Percentiles rank a stretch among this genome's conserved stretches.
Conservation (phyloP, 2,888 invertebrate genomes). For the Sclerodermus sp. region DNA sequence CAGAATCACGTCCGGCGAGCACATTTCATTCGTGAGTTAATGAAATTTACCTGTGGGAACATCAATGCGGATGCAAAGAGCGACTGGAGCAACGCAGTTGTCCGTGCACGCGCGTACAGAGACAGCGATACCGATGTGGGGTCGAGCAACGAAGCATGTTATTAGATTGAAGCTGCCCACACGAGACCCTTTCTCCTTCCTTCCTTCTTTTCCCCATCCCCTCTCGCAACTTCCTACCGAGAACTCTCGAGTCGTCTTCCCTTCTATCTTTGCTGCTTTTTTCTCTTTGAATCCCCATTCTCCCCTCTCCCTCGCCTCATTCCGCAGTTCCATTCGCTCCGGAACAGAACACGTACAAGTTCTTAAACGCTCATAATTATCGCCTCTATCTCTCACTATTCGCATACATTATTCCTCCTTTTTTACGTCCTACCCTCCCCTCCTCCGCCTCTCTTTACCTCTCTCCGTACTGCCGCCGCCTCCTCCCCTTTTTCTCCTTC, state of each 20-base stretch:
- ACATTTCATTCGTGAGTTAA: constrained; percentile 12
- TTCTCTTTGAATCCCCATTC: neutral
- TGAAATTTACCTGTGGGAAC: constrained; percentile 12
- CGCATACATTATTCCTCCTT: constrained; percentile 40
- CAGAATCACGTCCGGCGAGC: neutral
- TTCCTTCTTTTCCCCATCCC: neutral
- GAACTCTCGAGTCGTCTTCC: neutral
- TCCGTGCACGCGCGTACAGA: no score
- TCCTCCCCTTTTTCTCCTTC: constrained; percentile 18
- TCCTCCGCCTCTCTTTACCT: constrained; percentile 10
- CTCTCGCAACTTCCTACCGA: constrained; percentile 5
- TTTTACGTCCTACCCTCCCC: constrained; percentile 3
- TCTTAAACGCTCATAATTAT: constrained; percentile 50
- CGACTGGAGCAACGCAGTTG: no score
- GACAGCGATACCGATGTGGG: constrained; percentile 10
- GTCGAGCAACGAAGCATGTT: constrained; percentile 38
- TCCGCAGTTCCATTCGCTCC: neutral
- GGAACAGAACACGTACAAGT: constrained; percentile 14
- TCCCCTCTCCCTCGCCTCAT: constrained; percentile 5
- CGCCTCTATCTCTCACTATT: constrained; percentile 41
- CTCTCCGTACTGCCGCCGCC: constrained; percentile 8
- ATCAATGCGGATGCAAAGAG: neutral
- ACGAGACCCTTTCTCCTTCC: constrained; percentile 24
- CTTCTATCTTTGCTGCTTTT: neutral
- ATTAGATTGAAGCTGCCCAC: constrained; percentile 49